Evolutionary conservation across 1,140 invertebrate species (phyloP), one percentile per base, ranked within the genome.

Genomic region (Lycorma delicatula): DNA sequence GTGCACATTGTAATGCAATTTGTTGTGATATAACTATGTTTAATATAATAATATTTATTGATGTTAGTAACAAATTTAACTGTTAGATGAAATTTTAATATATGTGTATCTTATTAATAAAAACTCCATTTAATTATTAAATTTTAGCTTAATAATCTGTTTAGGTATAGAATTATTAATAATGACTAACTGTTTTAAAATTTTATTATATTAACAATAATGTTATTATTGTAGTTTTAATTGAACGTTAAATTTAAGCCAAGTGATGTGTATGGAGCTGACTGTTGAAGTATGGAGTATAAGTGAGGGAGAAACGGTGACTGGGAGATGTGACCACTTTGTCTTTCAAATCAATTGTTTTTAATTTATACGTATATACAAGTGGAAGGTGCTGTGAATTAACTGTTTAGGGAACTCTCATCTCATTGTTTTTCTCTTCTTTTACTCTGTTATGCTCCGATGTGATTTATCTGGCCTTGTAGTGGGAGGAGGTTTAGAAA

Each of bases 161-260:
- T 44, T 44, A 44, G 41, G 41, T 44, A 44, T 44, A 44, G 41
- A 44, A 20, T 22, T n/a, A n/a, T n/a, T n/a, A n/a, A n/a, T n/a
- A n/a, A n/a, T n/a, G 41, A 44, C 23, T 44, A 44, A 44, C 38
- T 44, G 41, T 44, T 44, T 44, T 44, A 44, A 44, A 44, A 22
- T 44, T 44, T 44, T 44, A 44, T 44, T 44, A 44, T 44, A 44
- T 44, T 44, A 44, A 44, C 41, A 44, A 44, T 44, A 44, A 44
- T 22, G n/a, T n/a, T n/a, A n/a, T n/a, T n/a, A n/a, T n/a, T n/a
- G n/a, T n/a, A n/a, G n/a, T n/a, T n/a, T n/a, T n/a, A n/a, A n/a
- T n/a, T n/a, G n/a, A n/a, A n/a, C n/a, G n/a, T n/a, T n/a, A n/a
- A n/a, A n/a, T n/a, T n/a, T n/a, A n/a, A n/a, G n/a, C n/a, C n/a